These are phyloP conservation scores for Lepidurus arcticus DNA, from an alignment of 1,140 invertebrate genomes.

Conservation along the genomic window DNA sequence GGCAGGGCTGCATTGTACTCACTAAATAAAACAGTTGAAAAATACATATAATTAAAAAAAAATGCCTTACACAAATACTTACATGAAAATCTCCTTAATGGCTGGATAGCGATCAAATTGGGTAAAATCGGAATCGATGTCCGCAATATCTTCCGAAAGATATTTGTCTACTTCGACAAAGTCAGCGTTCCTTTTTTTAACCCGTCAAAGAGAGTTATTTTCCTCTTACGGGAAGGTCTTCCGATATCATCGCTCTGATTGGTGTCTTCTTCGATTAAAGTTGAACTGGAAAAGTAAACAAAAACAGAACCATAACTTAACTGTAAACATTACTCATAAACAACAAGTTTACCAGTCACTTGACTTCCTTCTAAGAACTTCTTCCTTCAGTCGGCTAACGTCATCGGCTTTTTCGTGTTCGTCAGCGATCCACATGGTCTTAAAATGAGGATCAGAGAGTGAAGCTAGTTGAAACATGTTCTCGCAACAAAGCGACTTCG, in stretches of 20 bases:
- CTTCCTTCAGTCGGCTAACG: not conserved
- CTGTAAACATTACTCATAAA: not conserved
- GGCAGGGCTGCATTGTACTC: not conserved
- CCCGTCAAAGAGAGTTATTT: not conserved
- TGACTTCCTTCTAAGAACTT: not conserved
- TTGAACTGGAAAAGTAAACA: constrained; percentile 22
- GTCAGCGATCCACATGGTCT: not conserved
- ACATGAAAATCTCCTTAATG: constrained; percentile 28
- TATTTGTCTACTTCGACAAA: constrained; percentile 14
- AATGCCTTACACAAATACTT: constrained; percentile 11
- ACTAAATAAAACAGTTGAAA: constrained; percentile 5
- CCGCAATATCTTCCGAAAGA: constrained; percentile 8
- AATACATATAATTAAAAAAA: not conserved
- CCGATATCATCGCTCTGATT: constrained; percentile 5
- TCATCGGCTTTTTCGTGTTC: not conserved
- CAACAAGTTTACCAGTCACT: not conserved
- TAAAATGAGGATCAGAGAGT: not conserved
- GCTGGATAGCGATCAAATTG: not conserved
- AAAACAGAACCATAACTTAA: not conserved
- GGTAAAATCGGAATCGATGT: constrained; percentile 16
- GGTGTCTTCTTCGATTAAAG: not conserved
- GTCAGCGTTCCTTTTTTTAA: constrained; percentile 23
- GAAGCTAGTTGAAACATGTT: constrained; percentile 20
- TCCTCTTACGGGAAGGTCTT: not conserved
- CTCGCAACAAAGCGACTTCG: not conserved